Percentiles rank a stretch among this genome's conserved stretches.
Evolutionary conservation across 1,140 invertebrate species (phyloP).

Genomic region (Macrostomum lignano): DNA sequence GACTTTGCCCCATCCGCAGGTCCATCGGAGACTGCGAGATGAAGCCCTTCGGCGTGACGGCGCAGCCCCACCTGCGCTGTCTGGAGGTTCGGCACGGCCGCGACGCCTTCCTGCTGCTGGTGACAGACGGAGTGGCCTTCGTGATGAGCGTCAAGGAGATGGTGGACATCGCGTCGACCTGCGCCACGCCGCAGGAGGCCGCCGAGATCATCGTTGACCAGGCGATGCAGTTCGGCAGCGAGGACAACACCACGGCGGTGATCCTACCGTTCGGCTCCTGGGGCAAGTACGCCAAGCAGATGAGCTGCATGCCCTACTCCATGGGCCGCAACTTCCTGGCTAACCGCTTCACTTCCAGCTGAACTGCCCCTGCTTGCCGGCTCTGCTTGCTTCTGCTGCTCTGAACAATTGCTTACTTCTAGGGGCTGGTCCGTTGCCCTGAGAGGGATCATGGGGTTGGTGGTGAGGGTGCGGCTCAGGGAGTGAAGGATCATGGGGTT

Average conservation of each 20-base stretch:
- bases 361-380: no score
- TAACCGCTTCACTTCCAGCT: no score
- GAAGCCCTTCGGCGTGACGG: constrained; percentile 31
- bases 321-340: no score
- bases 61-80: constrained; percentile 24
- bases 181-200: constrained; percentile 27
- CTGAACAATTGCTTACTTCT: no score
- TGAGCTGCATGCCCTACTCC: no score
- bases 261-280: constrained; percentile 33
- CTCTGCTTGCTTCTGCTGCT: no score
- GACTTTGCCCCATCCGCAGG: no score
- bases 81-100: constrained; percentile 31
- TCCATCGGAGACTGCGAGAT: constrained; percentile 34
- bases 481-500: no score
- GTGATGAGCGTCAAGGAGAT: constrained; percentile 32
- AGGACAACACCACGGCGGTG: constrained; percentile 32
- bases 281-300: constrained; percentile 26
- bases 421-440: no score
- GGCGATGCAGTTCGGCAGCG: constrained; percentile 31
- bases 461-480: no score
- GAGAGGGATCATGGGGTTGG: no score
- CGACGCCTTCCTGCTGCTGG: constrained; percentile 32
- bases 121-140: constrained; percentile 32
- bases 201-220: constrained; percentile 30
- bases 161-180: constrained; percentile 27